Percentiles rank a stretch among this genome's conserved stretches.
Evolutionary conservation across 2,113 vertebrate genomes (phyloP).

Genomic region (Phylloscopus trochiloides): DNA sequence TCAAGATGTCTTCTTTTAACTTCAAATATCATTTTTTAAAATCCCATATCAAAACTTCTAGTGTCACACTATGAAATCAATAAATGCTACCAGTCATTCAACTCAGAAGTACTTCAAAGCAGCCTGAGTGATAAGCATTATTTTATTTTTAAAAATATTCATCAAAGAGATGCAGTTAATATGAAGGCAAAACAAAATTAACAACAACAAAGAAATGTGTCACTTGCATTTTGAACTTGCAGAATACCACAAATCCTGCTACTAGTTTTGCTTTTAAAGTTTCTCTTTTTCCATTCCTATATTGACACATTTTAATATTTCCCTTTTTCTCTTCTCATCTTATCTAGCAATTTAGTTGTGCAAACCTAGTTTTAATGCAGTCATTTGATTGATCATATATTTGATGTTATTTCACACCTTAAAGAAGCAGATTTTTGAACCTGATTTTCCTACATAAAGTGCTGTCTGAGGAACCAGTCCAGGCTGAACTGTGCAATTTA

Average conservation of each 20-base stretch:
- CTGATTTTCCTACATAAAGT: background rate
- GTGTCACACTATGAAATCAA: constrained; percentile 54
- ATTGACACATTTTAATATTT: background rate
- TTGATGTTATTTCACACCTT: background rate
- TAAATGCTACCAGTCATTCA: constrained; percentile 61
- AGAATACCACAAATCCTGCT: background rate
- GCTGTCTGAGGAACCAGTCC: background rate
- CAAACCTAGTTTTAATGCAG: background rate
- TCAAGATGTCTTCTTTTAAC: constrained; percentile 71
- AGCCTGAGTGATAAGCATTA: constrained; percentile 44
- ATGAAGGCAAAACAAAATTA: constrained; percentile 51
- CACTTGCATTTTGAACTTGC: constrained; percentile 36
- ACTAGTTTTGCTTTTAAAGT: background rate
- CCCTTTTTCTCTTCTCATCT: background rate
- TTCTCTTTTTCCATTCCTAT: background rate
- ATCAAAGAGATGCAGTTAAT: constrained; percentile 52
- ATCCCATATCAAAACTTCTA: constrained; percentile 66
- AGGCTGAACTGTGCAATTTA: background rate
- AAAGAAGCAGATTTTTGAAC: background rate
- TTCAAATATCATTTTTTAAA: constrained; percentile 66
- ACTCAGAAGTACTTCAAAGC: constrained; percentile 61
- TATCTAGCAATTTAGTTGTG: background rate
- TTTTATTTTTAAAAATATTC: constrained; percentile 59
- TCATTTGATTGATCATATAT: background rate
- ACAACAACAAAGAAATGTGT: constrained; percentile 39